A percentile compares a stretch with the other conserved stretches of the same genome.
phyloP scores from a whole-genome alignment of 2,797 vertebrate genomes.

The Sebastolobus alascanus region DNA sequence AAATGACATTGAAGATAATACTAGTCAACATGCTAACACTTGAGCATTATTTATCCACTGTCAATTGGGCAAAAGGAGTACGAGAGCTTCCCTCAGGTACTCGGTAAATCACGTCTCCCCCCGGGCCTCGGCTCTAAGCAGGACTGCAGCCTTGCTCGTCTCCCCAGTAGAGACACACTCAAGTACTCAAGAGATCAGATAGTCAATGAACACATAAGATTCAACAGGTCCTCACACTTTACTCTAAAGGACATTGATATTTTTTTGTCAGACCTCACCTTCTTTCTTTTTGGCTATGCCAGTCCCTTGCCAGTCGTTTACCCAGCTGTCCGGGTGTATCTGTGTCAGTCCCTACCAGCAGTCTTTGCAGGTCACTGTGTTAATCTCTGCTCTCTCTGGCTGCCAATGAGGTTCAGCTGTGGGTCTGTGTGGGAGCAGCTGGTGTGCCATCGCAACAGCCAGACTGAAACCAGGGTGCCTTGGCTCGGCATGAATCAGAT shows the following conservation, averaged over 20 bases:
- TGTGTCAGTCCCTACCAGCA: conserved; percentile 70
- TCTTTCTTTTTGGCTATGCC: conserved; percentile 45
- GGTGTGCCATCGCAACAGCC: conserved; percentile 70
- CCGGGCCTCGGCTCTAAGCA: background rate
- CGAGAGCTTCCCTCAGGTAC: conserved; percentile 22
- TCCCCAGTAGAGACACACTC: conserved; percentile 20
- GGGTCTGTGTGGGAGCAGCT: conserved; percentile 76
- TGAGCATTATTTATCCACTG: background rate
- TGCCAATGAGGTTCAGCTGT: conserved; percentile 75
- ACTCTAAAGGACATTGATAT: conserved; percentile 34
- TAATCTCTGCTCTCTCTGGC: conserved; percentile 75
- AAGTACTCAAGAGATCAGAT: conserved; percentile 25
- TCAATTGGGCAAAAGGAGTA: background rate
- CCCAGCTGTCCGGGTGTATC: conserved; percentile 77
- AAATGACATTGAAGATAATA: background rate
- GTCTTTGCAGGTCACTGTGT: conserved; percentile 80
- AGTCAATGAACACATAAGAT: conserved; percentile 31
- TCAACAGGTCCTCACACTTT: conserved; percentile 25
- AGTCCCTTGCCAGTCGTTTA: conserved; percentile 56
- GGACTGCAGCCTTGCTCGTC: background rate
- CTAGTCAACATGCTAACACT: background rate
- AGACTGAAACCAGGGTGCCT: conserved; percentile 70
- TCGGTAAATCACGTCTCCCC: conserved; percentile 22
- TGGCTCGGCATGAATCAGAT: conserved; percentile 74
- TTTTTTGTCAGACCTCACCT: conserved; percentile 6